Conservation (phyloP, 2,888 invertebrate genomes). For the Tortricodes alternella region DNA sequence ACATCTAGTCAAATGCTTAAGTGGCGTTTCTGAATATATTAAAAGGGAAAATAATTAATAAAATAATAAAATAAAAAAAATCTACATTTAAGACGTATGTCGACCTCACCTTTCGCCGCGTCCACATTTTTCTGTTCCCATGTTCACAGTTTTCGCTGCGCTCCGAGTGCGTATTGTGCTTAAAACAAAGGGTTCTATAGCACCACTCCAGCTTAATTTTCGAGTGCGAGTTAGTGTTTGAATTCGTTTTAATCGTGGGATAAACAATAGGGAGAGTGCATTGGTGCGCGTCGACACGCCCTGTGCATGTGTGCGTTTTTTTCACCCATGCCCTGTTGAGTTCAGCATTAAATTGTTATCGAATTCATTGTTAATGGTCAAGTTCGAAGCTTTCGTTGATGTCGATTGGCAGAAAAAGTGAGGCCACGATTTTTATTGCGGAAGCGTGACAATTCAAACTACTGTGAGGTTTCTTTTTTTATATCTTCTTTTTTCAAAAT, state of each 20-base stretch:
- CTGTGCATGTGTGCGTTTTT: constrained; percentile 60
- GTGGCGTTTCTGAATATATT: no score
- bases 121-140: constrained; percentile 22
- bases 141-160: constrained; percentile 52
- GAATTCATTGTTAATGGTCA: constrained; percentile 25
- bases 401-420: constrained; percentile 25
- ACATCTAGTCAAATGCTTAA: no score
- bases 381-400: constrained; percentile 23
- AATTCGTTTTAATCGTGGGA: constrained; percentile 82
- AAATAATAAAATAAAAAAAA: no score
- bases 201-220: constrained; percentile 79
- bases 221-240: constrained; percentile 80
- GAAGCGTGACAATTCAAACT: constrained; percentile 16
- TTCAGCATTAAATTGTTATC: constrained; percentile 21
- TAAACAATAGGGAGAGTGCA: constrained; percentile 76
- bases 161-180: constrained; percentile 67
- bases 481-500: no score
- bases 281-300: constrained; percentile 68
- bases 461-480: background rate
- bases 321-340: constrained; percentile 17
- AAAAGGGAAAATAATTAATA: no score
- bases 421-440: constrained; percentile 26
- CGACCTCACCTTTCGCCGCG: background rate
- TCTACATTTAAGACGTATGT: no score
- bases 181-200: constrained; percentile 74